These are phyloP conservation scores for Pavo muticus DNA, from an alignment of 2,113 vertebrate genomes.

Conservation along the genomic window DNA sequence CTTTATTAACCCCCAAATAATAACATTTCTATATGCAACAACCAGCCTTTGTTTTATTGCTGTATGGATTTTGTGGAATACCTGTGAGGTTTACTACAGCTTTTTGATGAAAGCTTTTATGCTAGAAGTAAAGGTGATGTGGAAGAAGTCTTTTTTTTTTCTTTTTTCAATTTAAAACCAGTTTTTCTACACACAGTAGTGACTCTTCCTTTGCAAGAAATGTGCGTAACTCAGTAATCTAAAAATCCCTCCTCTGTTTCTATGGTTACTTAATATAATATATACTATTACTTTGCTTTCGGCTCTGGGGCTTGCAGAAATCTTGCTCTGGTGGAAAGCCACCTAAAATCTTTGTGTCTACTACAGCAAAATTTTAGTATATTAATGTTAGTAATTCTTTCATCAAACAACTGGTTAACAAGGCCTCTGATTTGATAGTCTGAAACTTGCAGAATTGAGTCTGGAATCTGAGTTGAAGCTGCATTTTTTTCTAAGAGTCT, in stretches of 20 bases:
- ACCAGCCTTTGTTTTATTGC: background rate
- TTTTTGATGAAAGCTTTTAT: background rate
- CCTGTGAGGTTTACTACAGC: background rate
- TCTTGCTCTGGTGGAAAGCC: background rate
- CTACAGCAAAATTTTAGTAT: background rate
- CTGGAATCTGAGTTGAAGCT: background rate
- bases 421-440: background rate
- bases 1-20: background rate
- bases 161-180: background rate
- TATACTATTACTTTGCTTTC: accelerated
- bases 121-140: background rate
- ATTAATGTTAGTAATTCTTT: background rate
- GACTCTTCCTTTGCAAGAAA: background rate
- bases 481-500: background rate
- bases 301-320: background rate
- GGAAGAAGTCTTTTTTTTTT: background rate
- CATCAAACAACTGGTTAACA: background rate
- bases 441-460: background rate
- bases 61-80: background rate
- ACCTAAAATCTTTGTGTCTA: background rate
- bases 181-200: background rate
- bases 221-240: background rate
- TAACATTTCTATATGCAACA: background rate
- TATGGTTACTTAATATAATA: background rate
- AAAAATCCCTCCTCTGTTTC: background rate